Base-by-base conservation (phyloP, 1,140 invertebrate species). In the Ceratina calcarata region DNA sequence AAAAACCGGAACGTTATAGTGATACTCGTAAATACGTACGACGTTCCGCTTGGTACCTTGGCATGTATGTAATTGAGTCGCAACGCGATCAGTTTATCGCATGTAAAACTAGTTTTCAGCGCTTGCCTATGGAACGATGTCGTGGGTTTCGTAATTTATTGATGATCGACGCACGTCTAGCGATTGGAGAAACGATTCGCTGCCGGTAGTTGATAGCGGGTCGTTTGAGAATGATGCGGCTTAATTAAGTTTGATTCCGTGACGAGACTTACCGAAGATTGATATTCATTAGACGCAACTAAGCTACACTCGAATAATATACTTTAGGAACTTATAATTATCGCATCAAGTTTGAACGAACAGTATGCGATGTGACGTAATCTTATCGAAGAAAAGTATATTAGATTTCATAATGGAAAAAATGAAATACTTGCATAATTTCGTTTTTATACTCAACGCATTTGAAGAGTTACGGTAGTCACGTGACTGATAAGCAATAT, bases 81-180 rank as follows among this genome's bases (percentile, higher is more conserved):
- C 58, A 58, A 45, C 24, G 7, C 22, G 24, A 51, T 53, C 0
- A 6, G 13, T 60, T 80, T 66, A 62, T 60, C 66, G 45, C 64
- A 49, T 69, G 64, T 32, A 45, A 83, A 75, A 83, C 61, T 61
- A 70, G 45, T 85, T 57, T 20, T 37, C 62, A 53, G 18, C 78
- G 78, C 10, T 13, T 55, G 62, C 51, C 27, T 45, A 58, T 20
- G 51, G 76, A 69, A 69, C 73, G 53, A 62, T 20, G 57, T 22
- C 7, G 32, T 8, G 49, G 13, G 49, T 76, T 84, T 81, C 57
- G 57, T 77, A 80, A 83, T 83, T 80, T 58, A 81, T 84, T 58
- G 71, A 77, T 69, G 20, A 80, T 57, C 37, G 55, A 27, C 45
- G 32, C 7, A 12, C 45, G 27, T 61, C 3, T 18, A 32, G 55